Evolutionary conservation across 2,888 invertebrate genomes (phyloP).

Genomic region (Pilophorus perplexus): DNA sequence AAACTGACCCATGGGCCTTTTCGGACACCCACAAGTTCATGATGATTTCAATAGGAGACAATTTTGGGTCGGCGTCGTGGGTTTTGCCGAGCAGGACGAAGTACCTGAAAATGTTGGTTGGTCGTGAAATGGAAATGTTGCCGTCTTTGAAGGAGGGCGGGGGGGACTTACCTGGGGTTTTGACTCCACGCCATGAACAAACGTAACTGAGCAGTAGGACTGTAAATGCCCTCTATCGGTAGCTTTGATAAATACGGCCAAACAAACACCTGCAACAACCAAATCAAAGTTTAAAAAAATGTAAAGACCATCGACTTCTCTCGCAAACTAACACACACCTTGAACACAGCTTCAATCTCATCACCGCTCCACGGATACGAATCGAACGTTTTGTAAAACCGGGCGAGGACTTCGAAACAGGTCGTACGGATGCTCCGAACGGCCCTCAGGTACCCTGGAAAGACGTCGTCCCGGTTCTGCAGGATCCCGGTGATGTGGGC

Average conservation of each 20-base stretch:
- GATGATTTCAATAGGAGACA: constrained; percentile 65
- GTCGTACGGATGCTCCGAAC: constrained; percentile 66
- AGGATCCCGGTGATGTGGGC: constrained; percentile 43
- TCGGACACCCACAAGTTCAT: constrained; percentile 69
- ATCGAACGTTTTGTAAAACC: constrained; percentile 78
- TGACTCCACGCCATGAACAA: constrained; percentile 77
- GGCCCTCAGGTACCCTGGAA: constrained; percentile 62
- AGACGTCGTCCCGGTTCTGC: constrained; percentile 55
- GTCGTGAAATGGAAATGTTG: too few relatives aligned
- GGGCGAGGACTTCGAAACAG: constrained; percentile 62
- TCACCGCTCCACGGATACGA: constrained; percentile 67
- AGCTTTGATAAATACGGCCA: constrained; percentile 78
- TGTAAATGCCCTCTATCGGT: constrained; percentile 77
- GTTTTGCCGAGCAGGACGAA: constrained; percentile 66
- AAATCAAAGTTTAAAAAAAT: not conserved
- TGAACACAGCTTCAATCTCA: constrained; percentile 73
- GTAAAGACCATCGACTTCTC: not conserved
- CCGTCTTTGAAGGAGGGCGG: too few relatives aligned
- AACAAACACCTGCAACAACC: constrained; percentile 63
- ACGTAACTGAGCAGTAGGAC: constrained; percentile 77
- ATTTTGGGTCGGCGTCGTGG: constrained; percentile 52
- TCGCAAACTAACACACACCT: too few relatives aligned
- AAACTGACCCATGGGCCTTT: constrained; percentile 66
- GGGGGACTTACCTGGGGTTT: constrained; percentile 62
- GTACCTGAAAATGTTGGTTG: constrained; percentile 56